Evolutionary conservation across 2,888 invertebrate genomes (phyloP), one percentile per base, ranked within the genome.

Genomic region (Taenaris catops): DNA sequence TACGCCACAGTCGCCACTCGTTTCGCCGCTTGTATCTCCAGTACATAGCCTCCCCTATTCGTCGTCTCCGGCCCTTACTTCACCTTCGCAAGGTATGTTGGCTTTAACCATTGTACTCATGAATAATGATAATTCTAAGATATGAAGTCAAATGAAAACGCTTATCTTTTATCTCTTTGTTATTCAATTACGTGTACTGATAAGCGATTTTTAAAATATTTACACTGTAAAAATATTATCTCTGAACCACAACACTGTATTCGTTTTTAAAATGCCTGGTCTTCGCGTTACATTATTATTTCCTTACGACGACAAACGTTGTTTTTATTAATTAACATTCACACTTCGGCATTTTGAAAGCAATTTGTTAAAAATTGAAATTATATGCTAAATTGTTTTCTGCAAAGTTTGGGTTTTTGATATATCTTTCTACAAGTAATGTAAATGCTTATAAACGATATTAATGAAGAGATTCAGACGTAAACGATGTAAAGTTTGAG

Each of bases 11-110:
- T 75, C 83, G n/a, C 76, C 75, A 23, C 61, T 79, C 12, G 60
- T 64, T 29, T 74, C 84, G 9, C 81, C 81, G 12, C 53, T 68
- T 38, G 72, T 70, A 10, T 83, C 83, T 12, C 83, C 84, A 25
- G 79, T 79, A 27, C 78, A 67, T 34, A 70, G 63, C 32, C 54
- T 62, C 21, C 53, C 57, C 10, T 59, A 60, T 25, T 56, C 69
- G 7, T 66, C 80, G 12, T 69, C 78, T 20, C 67, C 72, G 8
- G 49, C 39, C 3, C 52, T 51, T 4, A 46, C 49, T 8, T 61
- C 62, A 8, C 73, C 74, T 38, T 65, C 74, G 49, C 76, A 79
- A 51, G 72, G 84, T 84, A 67, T 58, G 75, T 42, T 16, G 11
- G 1, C 14, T 8, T 17, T 16, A 20, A 6, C 8, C 24, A 14